Percentiles rank a stretch among this genome's conserved stretches.
phyloP scores from a whole-genome alignment of 1,140 invertebrate species.

The Drosophila sp. region DNA sequence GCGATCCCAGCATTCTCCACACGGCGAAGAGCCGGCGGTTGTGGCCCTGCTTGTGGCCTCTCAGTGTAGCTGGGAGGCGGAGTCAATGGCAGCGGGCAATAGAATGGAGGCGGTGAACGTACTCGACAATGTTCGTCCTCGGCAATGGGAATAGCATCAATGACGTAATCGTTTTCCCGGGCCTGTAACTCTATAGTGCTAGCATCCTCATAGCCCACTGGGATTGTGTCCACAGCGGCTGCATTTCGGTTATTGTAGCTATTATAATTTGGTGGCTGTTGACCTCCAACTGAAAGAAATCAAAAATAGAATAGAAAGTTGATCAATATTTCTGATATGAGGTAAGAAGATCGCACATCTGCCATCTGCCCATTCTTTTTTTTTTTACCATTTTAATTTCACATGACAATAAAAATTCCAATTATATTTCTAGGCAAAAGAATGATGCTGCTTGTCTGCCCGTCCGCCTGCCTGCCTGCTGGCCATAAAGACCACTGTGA shows the following conservation, averaged over 20 bases:
- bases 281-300: conserved; percentile 16
- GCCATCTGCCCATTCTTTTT: background rate
- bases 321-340: background rate
- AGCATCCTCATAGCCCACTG: conserved; percentile 30
- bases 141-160: conserved; percentile 34
- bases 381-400: conserved; percentile 15
- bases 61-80: conserved; percentile 75
- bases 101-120: conserved; percentile 62
- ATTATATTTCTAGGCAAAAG: conserved; percentile 54
- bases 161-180: conserved; percentile 63
- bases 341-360: background rate
- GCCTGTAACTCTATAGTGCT: conserved; percentile 48
- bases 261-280: conserved; percentile 36
- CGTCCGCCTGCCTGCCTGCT: background rate
- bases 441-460: conserved; percentile 26
- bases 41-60: conserved; percentile 18
- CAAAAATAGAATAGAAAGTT: background rate
- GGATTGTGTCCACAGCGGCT: conserved; percentile 12
- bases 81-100: conserved; percentile 60
- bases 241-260: conserved; percentile 38
- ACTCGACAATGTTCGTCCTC: conserved; percentile 22
- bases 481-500: conserved; percentile 48
- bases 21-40: conserved; percentile 6
- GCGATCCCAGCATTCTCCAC: conserved; percentile 29
- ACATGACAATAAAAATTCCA: conserved; percentile 68